Conservation (phyloP, 1,140 invertebrate genomes). For the Leptinotarsa texana region DNA sequence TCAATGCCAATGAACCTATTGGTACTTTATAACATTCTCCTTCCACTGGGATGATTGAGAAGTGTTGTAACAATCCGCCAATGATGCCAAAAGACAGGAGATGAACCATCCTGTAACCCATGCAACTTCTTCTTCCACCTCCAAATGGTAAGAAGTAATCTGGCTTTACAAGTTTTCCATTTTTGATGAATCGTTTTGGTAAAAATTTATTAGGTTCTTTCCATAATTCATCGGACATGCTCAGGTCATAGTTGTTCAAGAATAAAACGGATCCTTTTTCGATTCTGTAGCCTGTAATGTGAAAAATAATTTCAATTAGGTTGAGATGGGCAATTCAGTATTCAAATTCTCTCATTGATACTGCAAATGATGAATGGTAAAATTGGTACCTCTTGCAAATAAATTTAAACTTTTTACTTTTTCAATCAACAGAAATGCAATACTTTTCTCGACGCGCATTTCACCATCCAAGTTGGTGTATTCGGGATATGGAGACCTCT, state of each 20-base stretch:
- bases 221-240: constrained; percentile 77
- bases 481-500: too few species aligned
- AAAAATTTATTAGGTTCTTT: constrained; percentile 69
- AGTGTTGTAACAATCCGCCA: constrained; percentile 73
- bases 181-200: constrained; percentile 72
- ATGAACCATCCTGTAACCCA: constrained; percentile 83
- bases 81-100: constrained; percentile 75
- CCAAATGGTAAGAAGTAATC: constrained; percentile 84
- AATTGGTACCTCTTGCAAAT: neutral
- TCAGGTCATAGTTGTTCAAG: constrained; percentile 85
- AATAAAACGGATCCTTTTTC: constrained; percentile 82
- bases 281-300: constrained; percentile 64
- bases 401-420: too few species aligned
- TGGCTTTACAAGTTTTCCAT: constrained; percentile 55
- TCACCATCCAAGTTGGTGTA: too few species aligned
- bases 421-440: too few species aligned
- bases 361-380: neutral
- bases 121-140: constrained; percentile 82
- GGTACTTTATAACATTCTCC: constrained; percentile 61
- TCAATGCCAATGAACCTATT: constrained; percentile 69
- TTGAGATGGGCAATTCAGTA: neutral
- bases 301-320: constrained; percentile 4
- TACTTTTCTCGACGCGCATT: too few species aligned
- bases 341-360: too few species aligned
- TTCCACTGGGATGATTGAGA: constrained; percentile 64